Percentiles rank a stretch among this genome's conserved stretches.
These are phyloP conservation scores for Escarpia spicata DNA, from an alignment of 2,888 invertebrate genomes.

Conservation along the genomic window DNA sequence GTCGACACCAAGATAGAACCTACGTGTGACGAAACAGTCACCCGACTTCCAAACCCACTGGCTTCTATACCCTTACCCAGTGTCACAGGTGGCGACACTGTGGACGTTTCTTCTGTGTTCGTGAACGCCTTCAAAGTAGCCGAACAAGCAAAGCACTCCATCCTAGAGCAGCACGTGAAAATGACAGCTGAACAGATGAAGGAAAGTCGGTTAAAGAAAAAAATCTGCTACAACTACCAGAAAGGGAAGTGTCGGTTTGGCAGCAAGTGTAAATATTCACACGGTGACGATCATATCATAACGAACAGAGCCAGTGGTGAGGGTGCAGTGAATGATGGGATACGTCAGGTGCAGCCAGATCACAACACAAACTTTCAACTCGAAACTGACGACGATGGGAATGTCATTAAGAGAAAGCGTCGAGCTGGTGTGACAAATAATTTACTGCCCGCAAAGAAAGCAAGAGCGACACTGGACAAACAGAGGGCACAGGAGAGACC, in stretches of 20 bases:
- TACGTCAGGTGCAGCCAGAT: background rate
- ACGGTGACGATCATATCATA: conserved; percentile 78
- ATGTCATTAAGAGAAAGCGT: conserved; percentile 70
- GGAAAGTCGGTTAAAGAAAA: conserved; percentile 75
- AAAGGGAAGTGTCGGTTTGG: conserved; percentile 91
- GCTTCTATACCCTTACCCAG: background rate
- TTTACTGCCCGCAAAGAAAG: conserved; percentile 84
- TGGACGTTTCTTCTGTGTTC: conserved; percentile 75
- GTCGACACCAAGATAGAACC: background rate
- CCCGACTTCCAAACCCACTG: conserved; percentile 45
- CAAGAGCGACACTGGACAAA: conserved; percentile 72
- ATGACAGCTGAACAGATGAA: conserved; percentile 73
- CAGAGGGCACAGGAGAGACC: conserved; percentile 56
- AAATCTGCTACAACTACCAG: conserved; percentile 92
- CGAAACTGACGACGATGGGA: conserved; percentile 56
- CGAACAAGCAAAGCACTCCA: conserved; percentile 86
- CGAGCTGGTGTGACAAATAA: conserved; percentile 83
- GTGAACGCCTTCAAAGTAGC: conserved; percentile 87
- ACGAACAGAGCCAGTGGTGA: background rate
- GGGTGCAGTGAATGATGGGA: too few species aligned
- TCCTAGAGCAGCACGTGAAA: conserved; percentile 90
- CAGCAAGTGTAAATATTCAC: conserved; percentile 90
- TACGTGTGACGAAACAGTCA: background rate
- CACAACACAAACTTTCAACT: conserved; percentile 17
- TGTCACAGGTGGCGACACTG: background rate